A percentile compares a stretch with the other conserved stretches of the same genome.
These are phyloP conservation scores for Erythrocebus patas DNA, from an alignment of 2,113 vertebrate genomes.

Conservation along the genomic window DNA sequence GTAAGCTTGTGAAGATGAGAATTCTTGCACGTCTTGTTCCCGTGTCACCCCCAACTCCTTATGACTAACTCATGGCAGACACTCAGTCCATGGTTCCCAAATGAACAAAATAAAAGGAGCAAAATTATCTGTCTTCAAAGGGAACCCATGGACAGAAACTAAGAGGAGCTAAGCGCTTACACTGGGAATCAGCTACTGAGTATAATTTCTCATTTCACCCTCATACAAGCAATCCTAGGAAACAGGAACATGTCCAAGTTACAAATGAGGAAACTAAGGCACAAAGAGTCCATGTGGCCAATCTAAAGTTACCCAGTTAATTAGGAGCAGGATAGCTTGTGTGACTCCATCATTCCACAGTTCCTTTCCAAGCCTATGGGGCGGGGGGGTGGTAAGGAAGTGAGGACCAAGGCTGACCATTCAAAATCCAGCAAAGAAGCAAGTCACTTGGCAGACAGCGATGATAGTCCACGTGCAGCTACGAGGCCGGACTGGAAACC, in stretches of 20 bases:
- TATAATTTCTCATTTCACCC: neutral
- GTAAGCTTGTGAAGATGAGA: neutral
- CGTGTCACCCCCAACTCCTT: neutral
- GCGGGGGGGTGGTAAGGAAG: neutral
- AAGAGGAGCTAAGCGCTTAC: neutral
- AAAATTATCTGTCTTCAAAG: neutral
- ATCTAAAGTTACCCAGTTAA: neutral
- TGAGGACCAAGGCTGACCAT: neutral
- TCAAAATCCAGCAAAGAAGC: neutral
- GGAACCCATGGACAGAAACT: neutral
- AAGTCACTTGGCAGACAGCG: neutral
- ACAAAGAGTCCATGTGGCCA: neutral
- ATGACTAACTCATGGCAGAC: neutral
- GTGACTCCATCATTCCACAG: neutral
- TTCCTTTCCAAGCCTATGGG: neutral
- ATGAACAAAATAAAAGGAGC: neutral
- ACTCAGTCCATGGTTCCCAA: neutral
- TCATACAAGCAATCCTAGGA: neutral
- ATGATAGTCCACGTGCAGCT: neutral
- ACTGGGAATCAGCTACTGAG: neutral
- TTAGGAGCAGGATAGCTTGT: neutral
- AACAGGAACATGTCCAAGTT: neutral
- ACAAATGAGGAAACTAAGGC: neutral
- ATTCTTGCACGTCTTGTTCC: neutral
- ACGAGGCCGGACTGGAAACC: fast-evolving